Conservation (phyloP, 2,113 vertebrate species). For the Amblyornis subalaris region DNA sequence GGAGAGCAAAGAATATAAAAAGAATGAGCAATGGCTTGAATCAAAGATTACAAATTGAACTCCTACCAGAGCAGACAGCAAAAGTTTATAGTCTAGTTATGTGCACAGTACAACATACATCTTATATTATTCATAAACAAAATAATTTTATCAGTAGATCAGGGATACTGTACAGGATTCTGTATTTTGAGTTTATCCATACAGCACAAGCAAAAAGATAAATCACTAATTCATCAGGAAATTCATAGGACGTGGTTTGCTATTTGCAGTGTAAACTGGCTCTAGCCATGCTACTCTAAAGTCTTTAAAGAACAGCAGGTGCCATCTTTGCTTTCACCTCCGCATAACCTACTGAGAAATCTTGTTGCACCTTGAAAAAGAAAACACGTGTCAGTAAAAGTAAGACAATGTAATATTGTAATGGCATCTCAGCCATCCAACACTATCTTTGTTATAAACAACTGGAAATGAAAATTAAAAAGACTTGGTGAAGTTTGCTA, state of each 20-base stretch:
- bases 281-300: not conserved
- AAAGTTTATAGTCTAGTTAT: not conserved
- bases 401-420: not conserved
- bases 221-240: not conserved
- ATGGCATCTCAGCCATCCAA: not conserved
- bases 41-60: slow-evolving; percentile 15
- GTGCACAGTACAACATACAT: not conserved
- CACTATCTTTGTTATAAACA: not conserved
- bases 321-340: not conserved
- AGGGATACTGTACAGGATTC: not conserved
- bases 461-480: not conserved
- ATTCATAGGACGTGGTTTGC: not conserved
- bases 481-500: not conserved
- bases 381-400: not conserved
- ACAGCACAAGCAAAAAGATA: not conserved
- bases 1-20: not conserved
- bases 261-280: not conserved
- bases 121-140: not conserved
- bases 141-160: not conserved
- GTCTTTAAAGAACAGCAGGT: not conserved
- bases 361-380: not conserved
- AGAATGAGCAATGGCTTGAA: slow-evolving; percentile 11
- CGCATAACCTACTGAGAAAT: not conserved
- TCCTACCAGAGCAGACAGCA: not conserved
- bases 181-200: not conserved